Base-by-base conservation (phyloP, 2,113 vertebrate genomes). In the Neogobius melanostomus region DNA sequence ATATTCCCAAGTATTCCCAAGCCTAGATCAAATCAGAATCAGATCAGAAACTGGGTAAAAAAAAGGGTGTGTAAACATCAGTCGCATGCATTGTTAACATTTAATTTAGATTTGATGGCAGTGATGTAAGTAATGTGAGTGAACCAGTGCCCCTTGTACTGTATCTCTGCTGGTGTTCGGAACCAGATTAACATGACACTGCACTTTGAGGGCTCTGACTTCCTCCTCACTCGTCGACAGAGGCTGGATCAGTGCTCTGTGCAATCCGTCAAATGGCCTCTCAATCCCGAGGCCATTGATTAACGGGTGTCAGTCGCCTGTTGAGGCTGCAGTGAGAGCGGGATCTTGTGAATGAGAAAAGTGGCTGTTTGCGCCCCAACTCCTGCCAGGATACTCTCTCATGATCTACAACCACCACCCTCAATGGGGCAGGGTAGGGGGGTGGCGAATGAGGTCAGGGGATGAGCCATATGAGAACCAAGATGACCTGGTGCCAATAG, bases 111-210 rank as follows among this genome's bases (percentile, higher is more conserved):
- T 82, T 86, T 84, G 67, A 79, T 70, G 66, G 62, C 64, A 71
- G 84, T 87, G 75, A 84, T 87, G 85, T 87, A 75, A 84, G n/a
- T n/a, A n/a, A n/a, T n/a, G n/a, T 47, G 64, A 36, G 74, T 80
- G 69, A 11, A 48, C 52, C 61, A 72, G 77, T 60, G 61, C 67
- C 21, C 21, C 75, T 74, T 61, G 15, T n/a, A n/a, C n/a, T n/a
- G n/a, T 64, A 69, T 66, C 69, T 15, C 66, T 69, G 49, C 46
- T 78, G 63, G 59, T 79, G 80, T 71, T 63, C 64, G 76, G 69
- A 62, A 65, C 63, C 11, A 64, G 72, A 87, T 89, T 84, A 89
- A 80, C 88, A 89, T 85, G 84, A 88, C 82, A 83, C 82, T 84
- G 86, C 80, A 72, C 81, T 85, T 85, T 81, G 77, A 75, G 74